These are phyloP conservation scores for Protonemura montana DNA, from an alignment of 2,888 invertebrate species.

Conservation along the genomic window DNA sequence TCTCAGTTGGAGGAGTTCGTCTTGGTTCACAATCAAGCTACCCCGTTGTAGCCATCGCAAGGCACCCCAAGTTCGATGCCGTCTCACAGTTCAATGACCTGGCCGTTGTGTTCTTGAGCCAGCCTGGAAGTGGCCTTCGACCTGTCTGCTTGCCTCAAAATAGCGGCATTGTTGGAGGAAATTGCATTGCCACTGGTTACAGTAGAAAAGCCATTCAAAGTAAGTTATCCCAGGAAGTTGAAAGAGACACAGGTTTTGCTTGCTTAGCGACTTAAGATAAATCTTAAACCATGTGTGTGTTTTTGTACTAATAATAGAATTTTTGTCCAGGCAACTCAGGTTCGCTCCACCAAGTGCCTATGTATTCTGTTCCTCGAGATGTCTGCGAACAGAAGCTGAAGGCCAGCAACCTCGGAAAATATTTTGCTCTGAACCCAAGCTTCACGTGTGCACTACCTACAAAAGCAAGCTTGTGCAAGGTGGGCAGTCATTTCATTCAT, in stretches of 20 bases:
- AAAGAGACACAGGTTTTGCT: no score
- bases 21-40: constrained; percentile 83
- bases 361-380: constrained; percentile 69
- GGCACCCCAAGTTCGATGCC: constrained; percentile 74
- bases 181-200: constrained; percentile 84
- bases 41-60: constrained; percentile 70
- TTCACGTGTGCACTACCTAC: constrained; percentile 74
- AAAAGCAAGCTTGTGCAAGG: constrained; percentile 78
- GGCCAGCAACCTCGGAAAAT: constrained; percentile 63
- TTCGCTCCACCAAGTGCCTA: constrained; percentile 76
- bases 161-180: constrained; percentile 51
- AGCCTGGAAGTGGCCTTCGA: constrained; percentile 53
- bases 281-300: no score
- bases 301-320: no score
- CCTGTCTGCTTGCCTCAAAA: constrained; percentile 70
- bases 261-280: no score
- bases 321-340: constrained; percentile 72
- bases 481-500: constrained; percentile 55
- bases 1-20: constrained; percentile 74
- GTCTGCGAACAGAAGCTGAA: constrained; percentile 69
- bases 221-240: constrained; percentile 59
- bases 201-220: constrained; percentile 80
- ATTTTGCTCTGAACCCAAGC: constrained; percentile 68
- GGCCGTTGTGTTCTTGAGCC: constrained; percentile 73
- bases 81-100: constrained; percentile 72